Evolutionary conservation across 2,797 vertebrate genomes (phyloP).

Genomic region (Hephaestus fuliginosus): DNA sequence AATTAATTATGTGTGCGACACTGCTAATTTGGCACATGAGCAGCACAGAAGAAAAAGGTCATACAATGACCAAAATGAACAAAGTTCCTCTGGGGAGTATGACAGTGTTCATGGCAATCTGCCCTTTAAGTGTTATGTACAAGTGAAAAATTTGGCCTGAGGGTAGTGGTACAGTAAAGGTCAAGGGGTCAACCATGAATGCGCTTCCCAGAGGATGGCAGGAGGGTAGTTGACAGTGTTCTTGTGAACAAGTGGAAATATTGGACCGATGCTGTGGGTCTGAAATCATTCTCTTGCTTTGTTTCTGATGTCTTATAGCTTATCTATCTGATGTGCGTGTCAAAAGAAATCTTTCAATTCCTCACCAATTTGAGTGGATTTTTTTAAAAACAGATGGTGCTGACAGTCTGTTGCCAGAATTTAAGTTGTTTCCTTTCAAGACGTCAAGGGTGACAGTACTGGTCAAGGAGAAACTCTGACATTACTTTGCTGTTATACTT

Average conservation of each 20-base stretch:
- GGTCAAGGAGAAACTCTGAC: conserved; percentile 6
- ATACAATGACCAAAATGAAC: conserved; percentile 21
- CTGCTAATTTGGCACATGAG: conserved; percentile 10
- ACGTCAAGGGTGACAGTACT: neutral
- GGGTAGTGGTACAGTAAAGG: conserved; percentile 56
- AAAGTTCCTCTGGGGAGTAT: conserved; percentile 41
- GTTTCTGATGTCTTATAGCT: neutral
- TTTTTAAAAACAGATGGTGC: neutral
- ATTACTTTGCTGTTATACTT: neutral
- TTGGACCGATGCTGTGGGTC: neutral
- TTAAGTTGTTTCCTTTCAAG: neutral
- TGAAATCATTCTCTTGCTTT: neutral
- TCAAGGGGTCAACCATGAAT: conserved; percentile 51
- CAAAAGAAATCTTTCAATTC: neutral
- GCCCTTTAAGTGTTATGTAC: conserved; percentile 49
- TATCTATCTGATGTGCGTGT: neutral
- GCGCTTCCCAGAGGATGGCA: conserved; percentile 8
- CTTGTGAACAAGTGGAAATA: neutral
- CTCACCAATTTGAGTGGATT: neutral
- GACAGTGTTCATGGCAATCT: conserved; percentile 61
- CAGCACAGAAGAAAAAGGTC: conserved; percentile 32
- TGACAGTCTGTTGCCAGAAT: neutral
- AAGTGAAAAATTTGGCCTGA: conserved; percentile 32
- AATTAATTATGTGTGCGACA: neutral
- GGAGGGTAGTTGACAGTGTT: neutral